Percentiles rank a stretch among this genome's conserved stretches.
phyloP scores from a whole-genome alignment of 2,888 invertebrate genomes.

The Pristionchus fissidentatus region DNA sequence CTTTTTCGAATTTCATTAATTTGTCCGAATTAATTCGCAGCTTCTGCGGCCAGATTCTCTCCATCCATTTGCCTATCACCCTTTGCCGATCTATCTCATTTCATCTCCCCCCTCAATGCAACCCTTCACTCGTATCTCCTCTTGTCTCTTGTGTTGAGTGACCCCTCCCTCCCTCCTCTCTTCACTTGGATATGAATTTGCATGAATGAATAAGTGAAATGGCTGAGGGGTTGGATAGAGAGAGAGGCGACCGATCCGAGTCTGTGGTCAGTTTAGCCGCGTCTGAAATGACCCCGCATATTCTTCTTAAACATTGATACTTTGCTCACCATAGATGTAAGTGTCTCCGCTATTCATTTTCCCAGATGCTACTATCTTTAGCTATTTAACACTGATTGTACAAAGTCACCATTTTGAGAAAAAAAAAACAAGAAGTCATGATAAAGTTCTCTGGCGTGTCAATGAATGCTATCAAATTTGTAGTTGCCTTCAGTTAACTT shows the following conservation, averaged over 20 bases:
- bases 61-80: not conserved
- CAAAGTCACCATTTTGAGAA: no score
- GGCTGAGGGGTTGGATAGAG: not conserved
- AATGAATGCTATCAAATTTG: not conserved
- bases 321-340: no score
- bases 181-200: constrained; percentile 32
- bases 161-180: not conserved
- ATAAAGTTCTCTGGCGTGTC: not conserved
- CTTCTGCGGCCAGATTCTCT: not conserved
- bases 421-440: no score
- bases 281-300: not conserved
- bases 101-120: not conserved
- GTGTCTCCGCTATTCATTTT: no score
- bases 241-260: not conserved
- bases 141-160: not conserved
- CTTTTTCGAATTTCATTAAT: no score
- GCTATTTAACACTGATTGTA: no score
- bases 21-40: no score
- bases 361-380: no score
- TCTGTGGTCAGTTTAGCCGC: not conserved
- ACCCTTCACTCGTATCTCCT: not conserved
- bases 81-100: not conserved
- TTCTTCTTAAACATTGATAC: not conserved
- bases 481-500: not conserved
- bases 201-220: constrained; percentile 14